Conservation (phyloP, 2,113 vertebrate species). For the Cephalopterus ornatus region DNA sequence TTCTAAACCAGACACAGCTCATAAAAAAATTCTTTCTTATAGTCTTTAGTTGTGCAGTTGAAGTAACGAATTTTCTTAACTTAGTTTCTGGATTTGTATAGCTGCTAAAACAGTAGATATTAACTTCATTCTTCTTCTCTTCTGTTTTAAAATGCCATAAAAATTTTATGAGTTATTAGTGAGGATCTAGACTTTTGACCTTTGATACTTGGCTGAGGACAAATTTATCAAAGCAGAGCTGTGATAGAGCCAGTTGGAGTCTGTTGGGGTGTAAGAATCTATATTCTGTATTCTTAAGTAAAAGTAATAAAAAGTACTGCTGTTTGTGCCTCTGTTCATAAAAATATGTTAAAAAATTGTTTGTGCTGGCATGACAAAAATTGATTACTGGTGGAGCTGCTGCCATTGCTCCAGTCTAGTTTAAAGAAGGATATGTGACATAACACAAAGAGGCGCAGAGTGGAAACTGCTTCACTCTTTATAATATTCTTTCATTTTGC, state of each 20-base stretch:
- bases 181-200: not conserved
- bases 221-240: not conserved
- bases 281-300: not conserved
- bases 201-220: not conserved
- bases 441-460: not conserved
- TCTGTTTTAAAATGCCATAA: not conserved
- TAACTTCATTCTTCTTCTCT: not conserved
- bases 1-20: slow-evolving; percentile 53
- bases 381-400: not conserved
- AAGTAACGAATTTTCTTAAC: not conserved
- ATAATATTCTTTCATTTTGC: not conserved
- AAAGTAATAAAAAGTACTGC: not conserved
- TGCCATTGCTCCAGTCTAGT: not conserved
- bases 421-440: not conserved
- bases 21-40: slow-evolving; percentile 26
- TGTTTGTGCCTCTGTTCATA: not conserved
- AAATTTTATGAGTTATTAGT: slow-evolving; percentile 16
- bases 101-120: not conserved
- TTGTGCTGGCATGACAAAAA: not conserved
- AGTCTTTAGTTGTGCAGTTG: not conserved
- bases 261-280: not conserved
- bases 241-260: not conserved
- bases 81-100: not conserved
- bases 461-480: not conserved
- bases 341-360: not conserved